phyloP scores from a whole-genome alignment of 2,797 vertebrate genomes.

The Clamator glandarius region DNA sequence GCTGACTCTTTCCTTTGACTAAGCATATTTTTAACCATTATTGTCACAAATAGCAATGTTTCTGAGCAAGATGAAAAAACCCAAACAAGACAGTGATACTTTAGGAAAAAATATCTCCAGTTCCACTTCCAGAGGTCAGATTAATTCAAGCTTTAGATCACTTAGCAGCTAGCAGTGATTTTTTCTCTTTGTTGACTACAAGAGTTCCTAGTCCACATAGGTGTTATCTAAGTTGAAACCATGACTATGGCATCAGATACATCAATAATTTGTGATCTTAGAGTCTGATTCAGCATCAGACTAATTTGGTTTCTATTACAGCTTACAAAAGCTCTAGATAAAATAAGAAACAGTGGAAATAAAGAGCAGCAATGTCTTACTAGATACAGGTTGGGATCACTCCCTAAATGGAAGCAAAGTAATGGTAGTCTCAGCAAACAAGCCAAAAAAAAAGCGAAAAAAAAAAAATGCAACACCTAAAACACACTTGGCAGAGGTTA shows the following conservation, averaged over 20 bases:
- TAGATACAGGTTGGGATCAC: not conserved
- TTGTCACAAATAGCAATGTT: not conserved
- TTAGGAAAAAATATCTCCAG: not conserved
- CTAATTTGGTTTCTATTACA: not conserved
- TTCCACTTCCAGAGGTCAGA: not conserved
- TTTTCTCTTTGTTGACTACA: not conserved
- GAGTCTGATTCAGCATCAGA: not conserved
- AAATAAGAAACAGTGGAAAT: not conserved
- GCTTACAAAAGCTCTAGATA: not conserved
- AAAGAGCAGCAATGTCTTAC: not conserved
- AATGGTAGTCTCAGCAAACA: not conserved
- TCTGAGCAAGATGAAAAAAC: not conserved
- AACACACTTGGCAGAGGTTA: not conserved
- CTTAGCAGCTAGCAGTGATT: not conserved
- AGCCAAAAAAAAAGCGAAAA: not conserved
- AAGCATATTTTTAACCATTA: not conserved
- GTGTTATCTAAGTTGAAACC: not conserved
- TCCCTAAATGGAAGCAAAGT: not conserved
- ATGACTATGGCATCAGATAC: not conserved
- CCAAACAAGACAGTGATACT: not conserved
- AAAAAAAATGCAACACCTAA: too few species aligned
- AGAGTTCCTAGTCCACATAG: not conserved
- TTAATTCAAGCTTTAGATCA: not conserved
- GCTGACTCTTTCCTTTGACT: not conserved
- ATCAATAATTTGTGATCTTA: not conserved